Evolutionary conservation across 1,140 invertebrate genomes (phyloP).

Genomic region (Cydia splendana): DNA sequence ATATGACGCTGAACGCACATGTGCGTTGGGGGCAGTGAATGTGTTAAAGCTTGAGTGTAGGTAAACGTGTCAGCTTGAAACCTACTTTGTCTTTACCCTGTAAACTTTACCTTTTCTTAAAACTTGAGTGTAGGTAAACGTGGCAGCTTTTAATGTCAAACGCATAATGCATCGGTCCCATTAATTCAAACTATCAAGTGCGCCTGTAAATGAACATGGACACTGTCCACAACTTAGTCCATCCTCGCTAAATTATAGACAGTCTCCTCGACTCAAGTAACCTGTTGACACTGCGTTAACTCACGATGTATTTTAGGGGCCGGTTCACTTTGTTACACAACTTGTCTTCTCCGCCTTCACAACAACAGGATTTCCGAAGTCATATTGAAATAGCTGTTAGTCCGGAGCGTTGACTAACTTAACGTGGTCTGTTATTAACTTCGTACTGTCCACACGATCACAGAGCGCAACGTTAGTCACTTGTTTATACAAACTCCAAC

Average conservation of each 20-base stretch:
- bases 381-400: conserved; percentile 33
- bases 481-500: neutral
- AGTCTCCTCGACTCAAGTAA: conserved; percentile 74
- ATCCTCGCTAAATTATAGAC: conserved; percentile 72
- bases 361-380: conserved; percentile 26
- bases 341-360: conserved; percentile 32
- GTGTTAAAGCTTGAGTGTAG: too few relatives aligned
- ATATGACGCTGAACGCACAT: too few relatives aligned
- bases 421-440: conserved; percentile 32
- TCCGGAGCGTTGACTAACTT: conserved; percentile 18
- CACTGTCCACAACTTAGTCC: conserved; percentile 62
- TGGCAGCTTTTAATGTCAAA: conserved; percentile 46
- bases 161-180: conserved; percentile 66
- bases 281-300: conserved; percentile 68
- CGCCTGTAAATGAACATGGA: conserved; percentile 69
- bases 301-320: conserved; percentile 45
- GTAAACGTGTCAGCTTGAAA: too few relatives aligned
- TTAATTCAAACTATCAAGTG: conserved; percentile 72
- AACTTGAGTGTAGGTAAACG: too few relatives aligned
- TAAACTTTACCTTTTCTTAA: too few relatives aligned
- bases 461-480: conserved; percentile 22
- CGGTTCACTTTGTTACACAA: conserved; percentile 42
- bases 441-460: conserved; percentile 5
- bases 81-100: too few relatives aligned
- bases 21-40: too few relatives aligned